These are phyloP conservation scores for Silurus meridionalis DNA, from an alignment of 2,113 vertebrate species.

Conservation along the genomic window DNA sequence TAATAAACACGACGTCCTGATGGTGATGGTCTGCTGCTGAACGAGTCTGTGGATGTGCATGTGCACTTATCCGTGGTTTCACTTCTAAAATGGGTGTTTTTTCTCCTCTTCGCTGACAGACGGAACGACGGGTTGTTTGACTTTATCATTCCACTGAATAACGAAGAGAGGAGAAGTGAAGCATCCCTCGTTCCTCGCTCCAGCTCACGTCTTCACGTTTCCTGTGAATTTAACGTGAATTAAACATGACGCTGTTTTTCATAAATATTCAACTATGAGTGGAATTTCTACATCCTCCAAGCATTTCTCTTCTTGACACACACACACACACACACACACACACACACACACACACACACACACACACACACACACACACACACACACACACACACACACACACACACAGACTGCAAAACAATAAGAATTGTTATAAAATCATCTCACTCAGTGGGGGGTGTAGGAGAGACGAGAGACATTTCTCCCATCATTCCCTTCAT, in stretches of 20 bases:
- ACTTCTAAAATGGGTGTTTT: not conserved
- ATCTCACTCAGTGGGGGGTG: not conserved
- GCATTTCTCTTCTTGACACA: not conserved
- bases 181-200: not conserved
- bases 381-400: no score
- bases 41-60: not conserved
- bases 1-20: not conserved
- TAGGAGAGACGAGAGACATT: not conserved
- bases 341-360: no score
- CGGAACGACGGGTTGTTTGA: not conserved
- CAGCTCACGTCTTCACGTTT: not conserved
- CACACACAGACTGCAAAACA: not conserved
- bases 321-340: no score
- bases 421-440: not conserved
- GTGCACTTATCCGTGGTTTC: slow-evolving; percentile 7
- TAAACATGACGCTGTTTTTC: slow-evolving; percentile 20
- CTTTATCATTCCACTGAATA: not conserved
- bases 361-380: no score
- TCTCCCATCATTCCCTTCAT: not conserved
- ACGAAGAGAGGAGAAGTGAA: not conserved
- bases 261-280: slow-evolving; percentile 8
- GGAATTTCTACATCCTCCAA: not conserved
- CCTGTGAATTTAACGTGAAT: not conserved
- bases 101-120: not conserved
- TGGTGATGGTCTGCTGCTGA: not conserved